Evolutionary conservation across 2,888 invertebrate species (phyloP), one percentile per base, ranked within the genome.

Genomic region (Sepiola atlantica): DNA sequence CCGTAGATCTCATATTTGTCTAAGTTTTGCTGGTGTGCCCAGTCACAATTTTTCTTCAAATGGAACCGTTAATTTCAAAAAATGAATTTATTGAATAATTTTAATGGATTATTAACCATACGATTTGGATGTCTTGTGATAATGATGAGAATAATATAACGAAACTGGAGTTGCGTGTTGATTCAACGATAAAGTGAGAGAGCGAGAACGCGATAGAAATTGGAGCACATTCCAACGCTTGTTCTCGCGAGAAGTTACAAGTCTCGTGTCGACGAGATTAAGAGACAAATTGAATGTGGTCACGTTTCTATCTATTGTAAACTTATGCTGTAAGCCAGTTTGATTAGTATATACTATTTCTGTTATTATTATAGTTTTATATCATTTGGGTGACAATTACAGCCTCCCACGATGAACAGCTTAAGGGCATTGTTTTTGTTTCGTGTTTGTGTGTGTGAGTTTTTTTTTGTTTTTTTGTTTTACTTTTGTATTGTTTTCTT

Each of bases 191-290:
- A 55, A 77, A 77, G 77, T 77, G 77, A n/a, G 77, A 77, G 77
- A 77, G 77, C 28, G 77, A 77, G 6, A 28, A n/a, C 28, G 77
- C 10, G 77, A n/a, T 3, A 77, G 3, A 77, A 77, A 77, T 14
- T 77, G 77, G 77, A 77, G n/a, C 77, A n/a, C 77, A 77, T 77
- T 77, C 77, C 77, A 77, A 77, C 77, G 77, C 28, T 16, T 77
- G 77, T n/a, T n/a, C 77, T 77, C 77, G 77, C 77, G 77, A 77
- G 28, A 77, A 77, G n/a, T 77, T 10, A 77, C n/a, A 12, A 77
- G n/a, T 77, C 77, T 77, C 77, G 77, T 77, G 77, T 77, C 77
- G 77, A n/a, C n/a, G 77, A 77, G 77, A 77, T 77, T 77, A 77
- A n/a, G 77, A 77, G n/a, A 24, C 21, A 28, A 61, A n/a, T n/a